Base-by-base conservation (phyloP, 2,113 vertebrate species). In the Monopterus albus region DNA sequence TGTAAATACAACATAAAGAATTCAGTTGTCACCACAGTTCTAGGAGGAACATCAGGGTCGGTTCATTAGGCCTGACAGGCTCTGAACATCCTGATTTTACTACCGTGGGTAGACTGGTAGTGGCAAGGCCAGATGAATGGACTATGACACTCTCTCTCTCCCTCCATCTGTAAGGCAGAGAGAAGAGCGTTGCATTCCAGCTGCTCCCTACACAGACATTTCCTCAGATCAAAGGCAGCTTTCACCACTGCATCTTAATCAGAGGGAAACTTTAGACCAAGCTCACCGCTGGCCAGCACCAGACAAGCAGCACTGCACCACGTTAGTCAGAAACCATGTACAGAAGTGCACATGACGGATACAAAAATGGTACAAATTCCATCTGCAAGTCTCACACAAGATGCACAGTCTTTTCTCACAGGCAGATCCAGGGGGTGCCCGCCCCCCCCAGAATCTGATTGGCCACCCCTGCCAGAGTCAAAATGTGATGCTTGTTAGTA, bases 161-260 rank as follows among this genome's bases (percentile, higher is more conserved):
- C 60, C 74, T 83, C 58, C 76, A 76, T 91, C 86, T 88, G 81
- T 59, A 36, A 85, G 81, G 79, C 61, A 63, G 79, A 82, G 82
- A 85, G 55, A 28, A 79, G 62, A 79, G 82, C 47, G 61, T 72
- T 15, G 82, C 90, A 92, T 92, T 90, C 88, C 86, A 80, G 78
- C 85, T 77, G 79, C 88, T 91, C 82, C 88, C 87, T 64, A 78
- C 74, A 73, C 87, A 87, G 86, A 91, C 91, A 90, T 88, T 92
- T 91, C 84, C 89, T 88, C 83, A 87, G 90, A 94, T 94, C 91
- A 92, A 94, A 92, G 90, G 70, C 83, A 81, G 85, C 88, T 87
- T 92, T 91, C 87, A 90, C 86, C 82, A 73, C 87, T 69, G 87
- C 51, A 72, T 90, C 88, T 88, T 88, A 90, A 93, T 92, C 92